phyloP scores from a whole-genome alignment of 1,140 invertebrate genomes.

The Leptinotarsa defecta region DNA sequence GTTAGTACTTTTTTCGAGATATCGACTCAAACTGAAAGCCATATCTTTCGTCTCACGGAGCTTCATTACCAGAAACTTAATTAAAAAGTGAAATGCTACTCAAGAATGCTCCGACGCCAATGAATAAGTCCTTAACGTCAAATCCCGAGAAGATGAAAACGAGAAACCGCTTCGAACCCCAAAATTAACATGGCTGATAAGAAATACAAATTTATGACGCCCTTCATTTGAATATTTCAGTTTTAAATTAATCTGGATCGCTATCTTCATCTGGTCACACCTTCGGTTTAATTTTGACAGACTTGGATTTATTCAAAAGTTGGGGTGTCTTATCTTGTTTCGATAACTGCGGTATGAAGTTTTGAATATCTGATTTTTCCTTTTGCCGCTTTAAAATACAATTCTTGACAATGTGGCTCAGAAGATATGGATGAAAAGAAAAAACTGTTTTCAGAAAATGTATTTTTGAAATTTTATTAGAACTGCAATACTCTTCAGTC shows the following conservation, averaged over 20 bases:
- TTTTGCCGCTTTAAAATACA: no score
- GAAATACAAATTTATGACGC: slow-evolving; percentile 28
- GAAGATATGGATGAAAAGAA: no score
- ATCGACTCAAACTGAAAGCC: no score
- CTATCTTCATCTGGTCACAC: slow-evolving; percentile 3
- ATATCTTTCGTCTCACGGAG: background rate
- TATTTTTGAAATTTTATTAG: no score
- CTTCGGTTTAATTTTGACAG: background rate
- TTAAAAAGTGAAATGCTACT: slow-evolving; percentile 20
- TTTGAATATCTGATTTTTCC: no score
- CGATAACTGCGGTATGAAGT: no score
- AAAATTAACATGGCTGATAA: slow-evolving; percentile 26
- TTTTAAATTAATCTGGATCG: slow-evolving; percentile 14
- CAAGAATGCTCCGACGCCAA: slow-evolving; percentile 17
- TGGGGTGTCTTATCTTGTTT: background rate
- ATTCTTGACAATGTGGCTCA: no score
- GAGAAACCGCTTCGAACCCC: slow-evolving; percentile 12
- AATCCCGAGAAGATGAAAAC: slow-evolving; percentile 9
- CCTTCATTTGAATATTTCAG: slow-evolving; percentile 2
- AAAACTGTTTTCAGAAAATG: no score
- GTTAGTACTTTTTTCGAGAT: no score
- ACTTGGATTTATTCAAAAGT: slow-evolving; percentile 7
- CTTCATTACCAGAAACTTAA: slow-evolving; percentile 19
- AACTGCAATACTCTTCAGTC: no score
- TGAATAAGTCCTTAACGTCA: slow-evolving; percentile 32